phyloP scores from a whole-genome alignment of 2,797 vertebrate genomes.

The Anolis apletophallus region DNA sequence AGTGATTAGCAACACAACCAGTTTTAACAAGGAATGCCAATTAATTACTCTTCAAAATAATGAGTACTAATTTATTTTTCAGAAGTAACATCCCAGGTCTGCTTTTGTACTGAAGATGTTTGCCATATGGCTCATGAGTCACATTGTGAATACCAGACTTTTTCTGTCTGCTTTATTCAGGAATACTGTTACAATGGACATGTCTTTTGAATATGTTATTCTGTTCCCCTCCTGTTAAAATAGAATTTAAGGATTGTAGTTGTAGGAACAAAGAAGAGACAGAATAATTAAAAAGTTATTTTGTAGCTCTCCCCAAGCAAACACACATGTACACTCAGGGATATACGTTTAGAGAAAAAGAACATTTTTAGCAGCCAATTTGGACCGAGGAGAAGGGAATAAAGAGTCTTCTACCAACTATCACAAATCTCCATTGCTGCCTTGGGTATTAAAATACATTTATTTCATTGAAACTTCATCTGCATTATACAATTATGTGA shows the following conservation, averaged over 20 bases:
- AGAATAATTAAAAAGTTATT: too few relatives aligned
- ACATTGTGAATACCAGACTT: not conserved
- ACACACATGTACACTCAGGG: too few relatives aligned
- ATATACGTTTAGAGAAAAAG: not conserved
- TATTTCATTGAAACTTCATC: not conserved
- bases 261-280: not conserved
- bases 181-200: not conserved
- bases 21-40: too few relatives aligned
- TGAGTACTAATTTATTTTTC: too few relatives aligned
- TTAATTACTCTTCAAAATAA: too few relatives aligned
- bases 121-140: not conserved
- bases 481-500: not conserved
- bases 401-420: too few relatives aligned
- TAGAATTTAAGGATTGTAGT: not conserved
- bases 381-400: not conserved
- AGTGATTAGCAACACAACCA: too few relatives aligned
- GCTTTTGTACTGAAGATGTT: not conserved
- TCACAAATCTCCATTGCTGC: not conserved
- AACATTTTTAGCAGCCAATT: not conserved
- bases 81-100: too few relatives aligned
- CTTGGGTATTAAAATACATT: not conserved
- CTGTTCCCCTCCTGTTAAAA: not conserved
- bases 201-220: not conserved
- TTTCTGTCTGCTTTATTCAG: conserved; percentile 3
- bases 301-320: not conserved